phyloP scores from a whole-genome alignment of 1,140 invertebrate genomes.

The Druon quercuslanigerum region DNA sequence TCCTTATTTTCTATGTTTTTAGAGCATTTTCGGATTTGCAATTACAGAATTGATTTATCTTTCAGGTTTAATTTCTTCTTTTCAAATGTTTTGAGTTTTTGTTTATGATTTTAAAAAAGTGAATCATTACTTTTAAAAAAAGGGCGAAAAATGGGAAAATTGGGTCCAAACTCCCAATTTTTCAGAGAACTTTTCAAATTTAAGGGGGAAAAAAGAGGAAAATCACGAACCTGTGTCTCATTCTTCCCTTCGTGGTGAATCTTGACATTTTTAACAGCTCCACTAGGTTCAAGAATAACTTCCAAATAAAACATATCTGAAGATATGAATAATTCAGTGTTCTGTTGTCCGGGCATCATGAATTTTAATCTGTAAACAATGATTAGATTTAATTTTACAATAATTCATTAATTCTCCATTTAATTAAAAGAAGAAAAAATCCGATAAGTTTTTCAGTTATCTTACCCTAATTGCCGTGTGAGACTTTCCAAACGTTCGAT shows the following conservation, averaged over 20 bases:
- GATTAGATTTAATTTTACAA: neutral
- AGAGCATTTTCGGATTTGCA: no score
- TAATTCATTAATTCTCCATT: no score
- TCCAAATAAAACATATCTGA: constrained; percentile 98
- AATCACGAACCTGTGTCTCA: constrained; percentile 76
- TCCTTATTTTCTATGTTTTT: no score
- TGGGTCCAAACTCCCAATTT: no score
- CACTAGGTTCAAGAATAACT: constrained; percentile 88
- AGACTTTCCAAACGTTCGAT: constrained; percentile 94
- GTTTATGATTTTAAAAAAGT: no score
- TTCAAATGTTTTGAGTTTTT: no score
- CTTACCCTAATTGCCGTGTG: constrained; percentile 88
- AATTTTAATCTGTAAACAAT: constrained; percentile 43
- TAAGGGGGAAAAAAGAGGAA: no score
- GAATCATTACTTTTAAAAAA: no score
- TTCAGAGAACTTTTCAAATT: no score
- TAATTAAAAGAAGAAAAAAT: neutral
- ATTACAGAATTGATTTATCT: no score
- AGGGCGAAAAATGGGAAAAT: no score
- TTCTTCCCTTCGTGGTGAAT: constrained; percentile 92
- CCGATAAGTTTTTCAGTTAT: constrained; percentile 34
- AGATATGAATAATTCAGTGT: constrained; percentile 91
- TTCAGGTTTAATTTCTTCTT: no score
- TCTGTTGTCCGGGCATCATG: constrained; percentile 75
- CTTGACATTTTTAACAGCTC: constrained; percentile 93